These are phyloP conservation scores for Polyommatus icarus DNA, from an alignment of 2,888 invertebrate species.

Conservation along the genomic window DNA sequence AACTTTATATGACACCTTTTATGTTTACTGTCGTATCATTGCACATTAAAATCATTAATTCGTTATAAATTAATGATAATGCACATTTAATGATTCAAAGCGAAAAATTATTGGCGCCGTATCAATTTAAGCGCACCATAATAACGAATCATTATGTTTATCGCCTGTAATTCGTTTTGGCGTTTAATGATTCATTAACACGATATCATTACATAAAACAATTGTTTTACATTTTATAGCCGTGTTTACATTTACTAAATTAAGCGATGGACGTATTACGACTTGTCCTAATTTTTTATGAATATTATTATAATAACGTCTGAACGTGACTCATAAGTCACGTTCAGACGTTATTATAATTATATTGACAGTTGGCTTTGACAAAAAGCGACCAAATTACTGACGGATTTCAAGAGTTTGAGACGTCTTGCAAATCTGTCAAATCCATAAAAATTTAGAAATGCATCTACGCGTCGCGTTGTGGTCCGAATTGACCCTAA, in stretches of 20 bases:
- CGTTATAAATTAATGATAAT: constrained; percentile 29
- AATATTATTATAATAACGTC: neutral
- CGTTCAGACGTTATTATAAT: too few relatives aligned
- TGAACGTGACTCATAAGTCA: too few relatives aligned
- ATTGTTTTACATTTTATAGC: constrained; percentile 11
- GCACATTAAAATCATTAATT: constrained; percentile 21
- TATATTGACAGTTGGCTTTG: too few relatives aligned
- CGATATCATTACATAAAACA: neutral
- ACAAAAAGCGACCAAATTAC: too few relatives aligned
- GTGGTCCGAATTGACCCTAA: neutral
- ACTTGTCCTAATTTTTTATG: neutral
- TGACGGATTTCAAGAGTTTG: too few relatives aligned
- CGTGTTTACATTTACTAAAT: constrained; percentile 2
- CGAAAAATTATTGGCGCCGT: constrained; percentile 10
- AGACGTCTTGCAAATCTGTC: too few relatives aligned
- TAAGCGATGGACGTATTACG: neutral
- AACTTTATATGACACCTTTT: constrained; percentile 23
- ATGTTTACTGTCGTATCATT: constrained; percentile 27
- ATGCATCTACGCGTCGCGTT: too few relatives aligned
- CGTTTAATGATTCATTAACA: constrained; percentile 22
- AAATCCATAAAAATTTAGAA: too few relatives aligned
- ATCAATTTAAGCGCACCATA: constrained; percentile 20
- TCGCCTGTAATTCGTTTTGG: constrained; percentile 22
- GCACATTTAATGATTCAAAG: constrained; percentile 25
- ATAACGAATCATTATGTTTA: constrained; percentile 21